Evolutionary conservation across 1,140 invertebrate species (phyloP).

Genomic region (Penaeus indicus): DNA sequence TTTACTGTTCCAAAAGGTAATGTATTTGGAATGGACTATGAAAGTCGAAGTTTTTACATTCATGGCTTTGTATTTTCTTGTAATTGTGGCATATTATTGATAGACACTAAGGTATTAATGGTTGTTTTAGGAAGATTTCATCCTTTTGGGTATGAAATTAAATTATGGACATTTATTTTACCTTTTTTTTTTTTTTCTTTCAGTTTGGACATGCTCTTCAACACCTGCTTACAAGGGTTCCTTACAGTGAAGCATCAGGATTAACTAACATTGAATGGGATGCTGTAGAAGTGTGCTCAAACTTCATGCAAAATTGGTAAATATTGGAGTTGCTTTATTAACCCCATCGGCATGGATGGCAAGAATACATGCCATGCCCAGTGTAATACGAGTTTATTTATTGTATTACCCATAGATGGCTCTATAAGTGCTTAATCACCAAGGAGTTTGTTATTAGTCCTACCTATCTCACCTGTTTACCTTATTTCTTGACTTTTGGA

Average conservation of each 20-base stretch:
- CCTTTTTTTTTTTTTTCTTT: slow-evolving; percentile 60
- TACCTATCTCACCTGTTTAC: too few relatives aligned
- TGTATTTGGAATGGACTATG: neutral
- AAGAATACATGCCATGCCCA: too few relatives aligned
- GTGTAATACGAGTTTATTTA: too few relatives aligned
- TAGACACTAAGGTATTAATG: too few relatives aligned
- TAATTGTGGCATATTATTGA: too few relatives aligned
- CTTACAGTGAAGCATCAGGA: slow-evolving; percentile 87
- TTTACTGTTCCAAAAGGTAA: slow-evolving; percentile 81
- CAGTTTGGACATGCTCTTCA: slow-evolving; percentile 88
- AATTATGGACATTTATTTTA: neutral
- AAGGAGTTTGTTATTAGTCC: too few relatives aligned
- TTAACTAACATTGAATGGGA: slow-evolving; percentile 93
- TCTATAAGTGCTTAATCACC: too few relatives aligned
- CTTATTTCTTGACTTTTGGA: too few relatives aligned
- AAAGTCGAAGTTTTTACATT: neutral
- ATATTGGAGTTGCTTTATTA: slow-evolving; percentile 16
- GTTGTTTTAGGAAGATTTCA: too few relatives aligned
- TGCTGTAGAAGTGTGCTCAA: slow-evolving; percentile 82
- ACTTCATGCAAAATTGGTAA: slow-evolving; percentile 86
- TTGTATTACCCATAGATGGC: too few relatives aligned
- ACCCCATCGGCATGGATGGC: too few relatives aligned
- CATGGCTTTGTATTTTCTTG: neutral
- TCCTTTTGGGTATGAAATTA: neutral
- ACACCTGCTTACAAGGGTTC: slow-evolving; percentile 83